Percentiles rank a stretch among this genome's conserved stretches.
Conservation (phyloP, 2,888 invertebrate species). For the Drosophila leonis region DNA sequence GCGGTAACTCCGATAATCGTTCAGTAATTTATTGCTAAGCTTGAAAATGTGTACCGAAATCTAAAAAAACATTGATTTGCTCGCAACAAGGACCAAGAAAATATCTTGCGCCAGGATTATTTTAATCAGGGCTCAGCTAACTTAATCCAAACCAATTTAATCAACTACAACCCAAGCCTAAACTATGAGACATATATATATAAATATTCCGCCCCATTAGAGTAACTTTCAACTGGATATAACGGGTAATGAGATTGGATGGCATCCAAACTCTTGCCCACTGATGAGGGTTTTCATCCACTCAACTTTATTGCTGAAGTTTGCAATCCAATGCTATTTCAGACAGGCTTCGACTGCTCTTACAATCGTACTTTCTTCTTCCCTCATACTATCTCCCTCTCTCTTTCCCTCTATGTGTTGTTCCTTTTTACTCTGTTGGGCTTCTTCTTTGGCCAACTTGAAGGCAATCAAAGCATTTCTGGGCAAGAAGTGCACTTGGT, state of each 20-base stretch:
- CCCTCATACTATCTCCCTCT: background rate
- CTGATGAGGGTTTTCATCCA: conserved; percentile 31
- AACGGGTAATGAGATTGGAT: conserved; percentile 19
- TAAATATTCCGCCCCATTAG: background rate
- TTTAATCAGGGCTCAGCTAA: background rate
- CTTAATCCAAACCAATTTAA: background rate
- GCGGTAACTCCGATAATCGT: too few species aligned
- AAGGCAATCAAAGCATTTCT: conserved; percentile 63
- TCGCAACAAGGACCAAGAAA: background rate
- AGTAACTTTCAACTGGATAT: background rate
- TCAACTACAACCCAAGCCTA: background rate
- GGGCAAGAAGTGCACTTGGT: conserved; percentile 56
- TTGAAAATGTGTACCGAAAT: background rate
- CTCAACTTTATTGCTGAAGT: conserved; percentile 59
- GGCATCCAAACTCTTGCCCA: conserved; percentile 13
- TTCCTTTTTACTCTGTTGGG: background rate
- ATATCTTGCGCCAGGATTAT: background rate
- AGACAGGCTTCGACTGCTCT: conserved; percentile 26
- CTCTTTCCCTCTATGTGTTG: background rate
- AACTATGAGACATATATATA: background rate
- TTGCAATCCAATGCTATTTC: conserved; percentile 41
- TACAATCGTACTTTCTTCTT: background rate
- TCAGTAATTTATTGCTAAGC: too few species aligned
- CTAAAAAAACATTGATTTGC: background rate
- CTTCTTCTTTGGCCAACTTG: conserved; percentile 29